Evolutionary conservation across 2,888 invertebrate species (phyloP), one percentile per base, ranked within the genome.

Genomic region (Leptopilina syphax): DNA sequence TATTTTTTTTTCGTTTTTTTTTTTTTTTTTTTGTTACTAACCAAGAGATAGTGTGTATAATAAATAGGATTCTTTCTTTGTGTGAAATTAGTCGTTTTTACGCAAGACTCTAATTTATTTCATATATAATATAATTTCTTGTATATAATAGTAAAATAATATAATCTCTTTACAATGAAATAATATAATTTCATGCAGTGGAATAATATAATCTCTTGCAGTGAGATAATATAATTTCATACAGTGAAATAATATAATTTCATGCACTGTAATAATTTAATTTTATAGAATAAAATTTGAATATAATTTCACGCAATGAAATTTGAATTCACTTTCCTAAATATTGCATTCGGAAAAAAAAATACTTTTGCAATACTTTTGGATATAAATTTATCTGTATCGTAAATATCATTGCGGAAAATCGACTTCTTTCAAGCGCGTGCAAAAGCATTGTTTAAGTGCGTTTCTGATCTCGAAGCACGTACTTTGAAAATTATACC

Each of bases 91-190:
- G 50, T 63, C 9, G 18, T 60, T 60, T 63, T 63, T 63, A 24
- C 63, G 63, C 63, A 63, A 63, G 63, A 24, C 63, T 63, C 63
- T 63, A 63, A 63, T 63, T 63, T 63, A 63, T 18, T 63, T 2
- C 24, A 24, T 9, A 34, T 34, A 34, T 34, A 34, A 34, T 34
- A 34, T 34, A 34, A 34, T 34, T 34, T 34, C 34, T 34, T 4
- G 34, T 34, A 34, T 34, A 34, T 34, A 34, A 34, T 34, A 34
- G 34, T 34, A 4, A 34, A 34, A 34, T 34, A 34, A 34, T 34
- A 34, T 3, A 34, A 34, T 34, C 4, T 34, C 34, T 4, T 3
- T 34, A 3, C 34, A 34, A 4, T 34, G 34, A 3, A 34, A 63
- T 18, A 63, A 7, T 18, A 50, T 18, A 63, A 63, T 63, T 63